Evolutionary conservation across 1,140 invertebrate species (phyloP), one percentile per base, ranked within the genome.

Genomic region (Saccostrea glomerata): DNA sequence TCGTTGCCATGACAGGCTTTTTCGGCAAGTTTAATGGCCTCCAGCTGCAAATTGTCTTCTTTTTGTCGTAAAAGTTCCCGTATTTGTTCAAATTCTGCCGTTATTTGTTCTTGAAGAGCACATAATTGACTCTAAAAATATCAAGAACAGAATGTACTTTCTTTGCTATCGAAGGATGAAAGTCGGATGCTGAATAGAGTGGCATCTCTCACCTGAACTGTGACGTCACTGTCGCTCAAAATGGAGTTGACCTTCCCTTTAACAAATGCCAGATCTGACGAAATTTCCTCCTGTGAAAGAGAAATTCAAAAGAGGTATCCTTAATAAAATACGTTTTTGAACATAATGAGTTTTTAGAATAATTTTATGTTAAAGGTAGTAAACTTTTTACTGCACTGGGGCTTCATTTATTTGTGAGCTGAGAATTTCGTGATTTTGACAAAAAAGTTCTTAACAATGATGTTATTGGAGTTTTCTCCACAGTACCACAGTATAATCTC

Each of bases 231-330:
- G 70, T 77, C 70, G 70, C 70, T 77, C 25, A 77, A 12, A 17
- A 77, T 77, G 25, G 70, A 77, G 25, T 77, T 36, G 70, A 77
- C 70, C 70, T 77, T 77, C 30, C 70, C 70, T 77, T 77, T 77
- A 25, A 77, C 25, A 30, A 77, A 77, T 30, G 70, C 25, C 2
- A 77, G 25, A 25, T 77, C 70, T 25, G 70, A 77, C 11, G 70
- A 77, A 36, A 77, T 77, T 77, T 77, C 70, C 15, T 77, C 25
- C 70, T 77, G 13, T 77, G 11, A 36, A 77, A 30, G 30, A 77
- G 47, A 47, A 47, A 47, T 47, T 47, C 2, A 47, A 47, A 6
- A 7, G 47, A 47, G 9, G 9, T 47, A 47, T 9, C 47, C 47
- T 47, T 7, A 47, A 3, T 47, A 9, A 3, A 47, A 47, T 47